Evolutionary conservation across 2,797 vertebrate species (phyloP).

Genomic region (Rhyacichthys aspro): DNA sequence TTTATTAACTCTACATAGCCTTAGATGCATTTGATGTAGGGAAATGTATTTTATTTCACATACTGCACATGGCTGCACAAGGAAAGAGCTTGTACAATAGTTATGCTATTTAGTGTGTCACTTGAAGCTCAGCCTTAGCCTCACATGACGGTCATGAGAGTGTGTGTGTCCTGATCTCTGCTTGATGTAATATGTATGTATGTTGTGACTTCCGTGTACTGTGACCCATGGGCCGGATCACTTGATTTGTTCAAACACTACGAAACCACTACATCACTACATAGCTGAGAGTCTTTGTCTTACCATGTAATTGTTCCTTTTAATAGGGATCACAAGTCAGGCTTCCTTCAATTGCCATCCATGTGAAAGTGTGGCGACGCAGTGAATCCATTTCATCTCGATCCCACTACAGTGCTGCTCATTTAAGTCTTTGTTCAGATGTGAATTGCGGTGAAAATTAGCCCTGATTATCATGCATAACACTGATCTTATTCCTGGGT

Average conservation of each 20-base stretch:
- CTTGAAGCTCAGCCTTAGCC: neutral
- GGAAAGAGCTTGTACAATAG: conserved; percentile 1
- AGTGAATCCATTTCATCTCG: conserved; percentile 18
- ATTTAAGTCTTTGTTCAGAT: conserved; percentile 46
- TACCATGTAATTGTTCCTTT: conserved; percentile 43
- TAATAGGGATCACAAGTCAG: conserved; percentile 45
- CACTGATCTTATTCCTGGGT: conserved; percentile 32
- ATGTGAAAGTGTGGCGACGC: conserved; percentile 13
- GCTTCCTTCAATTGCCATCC: conserved; percentile 25
- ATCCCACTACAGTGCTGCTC: conserved; percentile 24
- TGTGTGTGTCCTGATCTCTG: conserved; percentile 12
- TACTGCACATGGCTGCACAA: neutral
- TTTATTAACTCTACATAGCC: neutral
- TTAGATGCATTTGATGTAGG: conserved; percentile 1
- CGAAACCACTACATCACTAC: conserved; percentile 22
- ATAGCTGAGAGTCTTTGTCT: conserved; percentile 22
- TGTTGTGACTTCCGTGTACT: conserved; percentile 16
- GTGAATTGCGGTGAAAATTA: conserved; percentile 44
- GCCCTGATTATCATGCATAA: conserved; percentile 43
- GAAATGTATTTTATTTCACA: neutral
- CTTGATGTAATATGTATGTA: conserved; percentile 49
- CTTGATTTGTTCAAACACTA: conserved; percentile 36
- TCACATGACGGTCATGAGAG: conserved; percentile 14
- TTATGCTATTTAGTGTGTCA: neutral
- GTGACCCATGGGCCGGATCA: conserved; percentile 22